Conservation (phyloP, 2,888 invertebrate genomes). For the Dione vanillae region DNA sequence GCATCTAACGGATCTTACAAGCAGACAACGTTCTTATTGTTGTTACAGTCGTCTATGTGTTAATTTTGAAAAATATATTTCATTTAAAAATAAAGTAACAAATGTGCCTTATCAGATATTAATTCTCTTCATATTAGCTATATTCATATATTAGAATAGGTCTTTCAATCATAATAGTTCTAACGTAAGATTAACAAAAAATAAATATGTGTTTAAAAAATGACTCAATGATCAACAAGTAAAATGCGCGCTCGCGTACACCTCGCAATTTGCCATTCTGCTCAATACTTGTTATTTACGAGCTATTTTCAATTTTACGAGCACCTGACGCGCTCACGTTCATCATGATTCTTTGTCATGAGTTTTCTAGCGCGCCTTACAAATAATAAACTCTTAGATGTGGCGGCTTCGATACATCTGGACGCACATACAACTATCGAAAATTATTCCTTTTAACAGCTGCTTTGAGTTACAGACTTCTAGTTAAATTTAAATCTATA, state of each 20-base stretch:
- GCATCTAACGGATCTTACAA: constrained; percentile 2
- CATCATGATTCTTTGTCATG: constrained; percentile 56
- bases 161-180: neutral
- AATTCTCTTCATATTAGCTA: neutral
- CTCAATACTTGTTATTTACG: constrained; percentile 74
- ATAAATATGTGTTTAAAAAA: neutral
- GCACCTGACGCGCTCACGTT: constrained; percentile 66
- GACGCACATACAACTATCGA: constrained; percentile 54
- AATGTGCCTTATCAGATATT: neutral
- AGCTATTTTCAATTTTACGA: constrained; percentile 77
- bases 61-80: constrained; percentile 14
- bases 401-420: constrained; percentile 49
- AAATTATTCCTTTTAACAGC: constrained; percentile 58
- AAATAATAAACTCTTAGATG: constrained; percentile 50
- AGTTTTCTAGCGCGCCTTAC: constrained; percentile 41
- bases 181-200: neutral
- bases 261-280: constrained; percentile 70
- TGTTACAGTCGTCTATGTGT: constrained; percentile 11
- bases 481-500: constrained; percentile 64
- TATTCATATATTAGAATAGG: neutral
- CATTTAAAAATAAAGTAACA: neutral
- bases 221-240: constrained; percentile 59
- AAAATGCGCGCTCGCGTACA: constrained; percentile 70
- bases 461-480: constrained; percentile 63
- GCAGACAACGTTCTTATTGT: constrained; percentile 16